Evolutionary conservation across 1,140 invertebrate species (phyloP).

Genomic region (Drosophila bifasciata): DNA sequence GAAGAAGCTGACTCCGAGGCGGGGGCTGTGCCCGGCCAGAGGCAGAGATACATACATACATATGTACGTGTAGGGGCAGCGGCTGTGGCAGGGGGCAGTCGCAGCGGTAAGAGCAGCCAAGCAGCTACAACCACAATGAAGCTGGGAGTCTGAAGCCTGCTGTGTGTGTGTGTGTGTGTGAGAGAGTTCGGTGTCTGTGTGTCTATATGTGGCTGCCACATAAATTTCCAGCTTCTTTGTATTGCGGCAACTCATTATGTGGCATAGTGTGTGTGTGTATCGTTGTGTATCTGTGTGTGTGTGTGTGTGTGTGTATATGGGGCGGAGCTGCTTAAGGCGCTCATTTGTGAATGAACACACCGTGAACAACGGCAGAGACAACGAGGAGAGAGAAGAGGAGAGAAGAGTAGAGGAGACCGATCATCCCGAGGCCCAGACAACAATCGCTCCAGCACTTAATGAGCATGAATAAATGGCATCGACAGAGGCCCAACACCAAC

Average conservation of each 20-base stretch:
- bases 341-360: conserved; percentile 83
- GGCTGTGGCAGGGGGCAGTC: conserved; percentile 8
- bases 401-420: conserved; percentile 1
- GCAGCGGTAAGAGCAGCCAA: conserved; percentile 8
- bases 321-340: conserved; percentile 82
- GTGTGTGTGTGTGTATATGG: conserved; percentile 58
- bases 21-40: not conserved
- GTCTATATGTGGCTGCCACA: conserved; percentile 73
- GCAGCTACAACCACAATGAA: conserved; percentile 21
- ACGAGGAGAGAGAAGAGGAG: conserved; percentile 1
- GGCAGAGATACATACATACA: no score
- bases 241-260: conserved; percentile 63
- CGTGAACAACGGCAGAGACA: conserved; percentile 58
- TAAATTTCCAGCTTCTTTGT: conserved; percentile 62
- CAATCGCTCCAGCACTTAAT: conserved; percentile 72
- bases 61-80: conserved; percentile 7
- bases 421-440: conserved; percentile 49
- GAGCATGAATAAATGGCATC: conserved; percentile 80
- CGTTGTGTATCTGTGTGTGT: conserved; percentile 18
- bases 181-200: conserved; percentile 16
- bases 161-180: conserved; percentile 23
- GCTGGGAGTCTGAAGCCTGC: conserved; percentile 7
- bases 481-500: conserved; percentile 21
- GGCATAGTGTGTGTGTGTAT: conserved; percentile 21
- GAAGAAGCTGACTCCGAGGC: conserved; percentile 57